Evolutionary conservation across 2,797 vertebrate genomes (phyloP).

Genomic region (Parauchenoglanis ngamensis): DNA sequence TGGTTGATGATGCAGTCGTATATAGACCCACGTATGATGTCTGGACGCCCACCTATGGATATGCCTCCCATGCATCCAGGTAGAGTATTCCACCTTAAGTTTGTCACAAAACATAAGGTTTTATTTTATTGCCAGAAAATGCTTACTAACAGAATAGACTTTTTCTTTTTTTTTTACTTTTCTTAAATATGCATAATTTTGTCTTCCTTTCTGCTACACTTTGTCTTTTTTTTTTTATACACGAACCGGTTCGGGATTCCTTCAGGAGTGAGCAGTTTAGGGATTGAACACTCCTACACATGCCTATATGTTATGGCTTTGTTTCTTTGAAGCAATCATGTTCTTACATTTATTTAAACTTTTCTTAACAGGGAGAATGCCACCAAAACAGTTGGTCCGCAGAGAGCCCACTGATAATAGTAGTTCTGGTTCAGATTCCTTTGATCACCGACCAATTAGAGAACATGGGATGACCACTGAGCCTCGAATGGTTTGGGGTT

Average conservation of each 20-base stretch:
- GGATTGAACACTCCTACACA: neutral
- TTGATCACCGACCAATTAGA: conserved; percentile 89
- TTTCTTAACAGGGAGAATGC: conserved; percentile 84
- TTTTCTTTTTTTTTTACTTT: neutral
- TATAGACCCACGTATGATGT: conserved; percentile 97
- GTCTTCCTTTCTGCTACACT: neutral
- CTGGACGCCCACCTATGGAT: conserved; percentile 90
- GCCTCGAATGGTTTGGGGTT: conserved; percentile 90
- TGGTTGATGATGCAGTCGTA: conserved; percentile 99
- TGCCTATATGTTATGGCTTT: neutral
- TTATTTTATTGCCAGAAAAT: neutral
- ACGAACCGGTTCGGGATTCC: neutral
- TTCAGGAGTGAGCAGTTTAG: neutral
- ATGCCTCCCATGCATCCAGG: conserved; percentile 92
- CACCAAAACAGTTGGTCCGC: conserved; percentile 91
- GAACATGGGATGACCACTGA: conserved; percentile 87
- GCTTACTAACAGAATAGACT: too few species aligned
- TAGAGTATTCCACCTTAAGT: conserved; percentile 56
- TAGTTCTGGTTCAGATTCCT: conserved; percentile 86
- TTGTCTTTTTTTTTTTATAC: neutral
- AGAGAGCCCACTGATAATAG: conserved; percentile 92
- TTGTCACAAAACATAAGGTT: neutral
- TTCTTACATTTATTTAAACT: neutral
- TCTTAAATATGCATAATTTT: neutral
- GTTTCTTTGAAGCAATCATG: neutral